Conservation (phyloP, 2,888 invertebrate genomes). For the Prosapia bicincta region DNA sequence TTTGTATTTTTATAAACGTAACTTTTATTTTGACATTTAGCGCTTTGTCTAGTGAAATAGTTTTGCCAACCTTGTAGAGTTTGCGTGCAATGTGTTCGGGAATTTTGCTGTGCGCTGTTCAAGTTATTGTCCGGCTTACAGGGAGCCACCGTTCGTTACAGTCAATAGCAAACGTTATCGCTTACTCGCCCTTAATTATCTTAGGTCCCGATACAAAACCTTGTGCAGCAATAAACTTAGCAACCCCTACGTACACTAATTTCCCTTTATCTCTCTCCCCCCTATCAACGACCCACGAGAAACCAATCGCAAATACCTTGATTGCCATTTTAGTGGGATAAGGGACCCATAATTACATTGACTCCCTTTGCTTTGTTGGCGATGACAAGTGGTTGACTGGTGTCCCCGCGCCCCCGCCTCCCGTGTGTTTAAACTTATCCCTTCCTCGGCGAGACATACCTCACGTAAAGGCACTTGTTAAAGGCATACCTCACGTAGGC, state of each 20-base stretch:
- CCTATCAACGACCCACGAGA: not conserved
- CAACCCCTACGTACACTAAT: not conserved
- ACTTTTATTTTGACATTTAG: no score
- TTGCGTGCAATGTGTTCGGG: no score
- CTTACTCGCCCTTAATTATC: not conserved
- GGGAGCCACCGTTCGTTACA: not conserved
- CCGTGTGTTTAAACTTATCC: no score
- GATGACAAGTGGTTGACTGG: not conserved
- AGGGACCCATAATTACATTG: not conserved
- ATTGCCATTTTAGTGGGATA: conserved; percentile 2
- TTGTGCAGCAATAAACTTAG: not conserved
- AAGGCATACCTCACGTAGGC: no score
- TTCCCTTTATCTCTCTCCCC: not conserved
- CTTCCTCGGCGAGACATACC: no score
- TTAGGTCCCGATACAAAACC: not conserved
- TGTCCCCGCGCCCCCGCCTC: not conserved
- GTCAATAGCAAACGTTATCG: not conserved
- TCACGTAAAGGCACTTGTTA: no score
- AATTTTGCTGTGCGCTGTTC: no score
- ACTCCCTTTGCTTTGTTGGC: not conserved
- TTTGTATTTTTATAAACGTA: no score
- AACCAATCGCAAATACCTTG: not conserved
- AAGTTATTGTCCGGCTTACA: not conserved
- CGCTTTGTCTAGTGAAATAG: no score
- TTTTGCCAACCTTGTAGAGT: no score